phyloP scores from a whole-genome alignment of 2,888 invertebrate species.

The Idaea aversata region DNA sequence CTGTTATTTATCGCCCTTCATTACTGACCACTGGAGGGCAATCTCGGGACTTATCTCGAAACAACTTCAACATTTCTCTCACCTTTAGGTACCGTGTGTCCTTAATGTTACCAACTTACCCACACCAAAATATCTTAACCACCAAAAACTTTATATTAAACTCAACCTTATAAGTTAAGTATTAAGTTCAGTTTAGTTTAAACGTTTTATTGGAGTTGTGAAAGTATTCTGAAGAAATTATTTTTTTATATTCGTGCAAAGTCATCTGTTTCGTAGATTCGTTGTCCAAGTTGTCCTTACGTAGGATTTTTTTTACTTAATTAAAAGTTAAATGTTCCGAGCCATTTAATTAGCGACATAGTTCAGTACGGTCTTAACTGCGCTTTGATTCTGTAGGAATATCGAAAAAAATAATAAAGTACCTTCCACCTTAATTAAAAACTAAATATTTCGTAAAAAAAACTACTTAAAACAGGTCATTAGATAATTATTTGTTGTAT shows the following conservation, averaged over 20 bases:
- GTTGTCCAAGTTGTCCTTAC: constrained; percentile 47
- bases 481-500: no score
- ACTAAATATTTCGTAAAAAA: no score
- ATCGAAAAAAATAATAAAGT: no score
- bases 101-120: constrained; percentile 46
- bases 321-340: constrained; percentile 12
- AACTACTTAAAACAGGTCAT: no score
- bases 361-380: no score
- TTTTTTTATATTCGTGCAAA: constrained; percentile 50
- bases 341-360: no score
- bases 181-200: constrained; percentile 11
- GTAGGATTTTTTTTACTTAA: constrained; percentile 31
- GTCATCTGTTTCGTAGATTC: constrained; percentile 48
- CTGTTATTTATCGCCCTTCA: constrained; percentile 52
- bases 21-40: constrained; percentile 45
- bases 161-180: fast-evolving
- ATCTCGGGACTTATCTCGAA: constrained; percentile 41
- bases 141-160: neutral
- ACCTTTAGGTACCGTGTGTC: constrained; percentile 64
- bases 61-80: constrained; percentile 57
- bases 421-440: no score
- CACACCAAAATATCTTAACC: constrained; percentile 13
- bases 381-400: no score
- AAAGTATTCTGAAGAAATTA: constrained; percentile 7
- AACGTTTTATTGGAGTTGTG: neutral